phyloP scores from a whole-genome alignment of 2,113 vertebrate genomes.

The Lophura nycthemera region DNA sequence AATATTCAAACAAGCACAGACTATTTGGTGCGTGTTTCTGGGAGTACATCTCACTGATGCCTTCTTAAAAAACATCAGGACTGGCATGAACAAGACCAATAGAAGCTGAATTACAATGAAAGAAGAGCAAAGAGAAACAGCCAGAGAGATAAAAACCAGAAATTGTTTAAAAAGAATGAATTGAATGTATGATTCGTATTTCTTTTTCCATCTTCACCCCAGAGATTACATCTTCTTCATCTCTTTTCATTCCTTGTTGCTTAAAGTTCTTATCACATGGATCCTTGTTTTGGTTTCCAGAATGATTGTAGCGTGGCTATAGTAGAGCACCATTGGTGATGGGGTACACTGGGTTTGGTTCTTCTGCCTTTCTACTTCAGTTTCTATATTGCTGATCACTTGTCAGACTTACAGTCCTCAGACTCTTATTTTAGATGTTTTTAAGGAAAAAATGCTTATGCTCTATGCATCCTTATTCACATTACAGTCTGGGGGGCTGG shows the following conservation, averaged over 20 bases:
- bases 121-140: not conserved
- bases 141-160: not conserved
- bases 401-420: not conserved
- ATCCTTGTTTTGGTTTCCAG: not conserved
- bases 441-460: not conserved
- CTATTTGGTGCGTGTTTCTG: not conserved
- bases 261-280: not conserved
- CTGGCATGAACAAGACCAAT: not conserved
- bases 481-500: not conserved
- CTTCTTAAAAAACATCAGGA: not conserved
- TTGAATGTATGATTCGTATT: not conserved
- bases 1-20: not conserved
- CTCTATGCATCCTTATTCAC: not conserved
- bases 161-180: not conserved
- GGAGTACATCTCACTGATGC: not conserved
- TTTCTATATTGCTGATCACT: not conserved
- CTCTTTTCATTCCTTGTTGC: not conserved
- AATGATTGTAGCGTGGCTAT: not conserved
- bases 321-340: not conserved
- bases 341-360: not conserved
- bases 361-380: not conserved
- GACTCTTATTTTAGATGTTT: not conserved
- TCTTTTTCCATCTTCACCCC: not conserved
- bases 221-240: not conserved
- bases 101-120: not conserved